These are phyloP conservation scores for Nansenia antarctica DNA, from an alignment of 2,113 vertebrate genomes.

Conservation along the genomic window DNA sequence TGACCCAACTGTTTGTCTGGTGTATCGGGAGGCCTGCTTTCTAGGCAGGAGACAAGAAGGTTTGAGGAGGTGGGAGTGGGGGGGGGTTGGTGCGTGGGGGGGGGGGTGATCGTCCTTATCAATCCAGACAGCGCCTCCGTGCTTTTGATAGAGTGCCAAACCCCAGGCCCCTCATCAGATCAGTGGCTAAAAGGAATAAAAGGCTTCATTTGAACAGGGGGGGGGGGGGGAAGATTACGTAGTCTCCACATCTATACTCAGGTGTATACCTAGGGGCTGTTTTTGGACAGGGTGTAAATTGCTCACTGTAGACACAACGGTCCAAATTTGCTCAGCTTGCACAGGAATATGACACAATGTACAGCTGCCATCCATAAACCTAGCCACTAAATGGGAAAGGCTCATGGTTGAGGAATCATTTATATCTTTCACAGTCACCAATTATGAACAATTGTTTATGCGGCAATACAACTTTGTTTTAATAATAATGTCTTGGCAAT, in stretches of 20 bases:
- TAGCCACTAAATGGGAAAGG: not conserved
- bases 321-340: too few species aligned
- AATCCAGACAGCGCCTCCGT: slow-evolving; percentile 39
- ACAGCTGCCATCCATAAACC: too few species aligned
- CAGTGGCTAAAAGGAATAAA: slow-evolving; percentile 75
- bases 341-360: too few species aligned
- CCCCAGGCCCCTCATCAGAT: slow-evolving; percentile 70
- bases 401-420: too few species aligned
- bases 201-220: slow-evolving; percentile 75
- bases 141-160: slow-evolving; percentile 72
- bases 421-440: not conserved
- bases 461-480: not conserved
- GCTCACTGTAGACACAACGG: not conserved
- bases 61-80: not conserved
- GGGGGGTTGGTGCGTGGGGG: slow-evolving; percentile 18
- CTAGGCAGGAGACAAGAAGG: not conserved
- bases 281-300: not conserved
- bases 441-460: not conserved
- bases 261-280: too few species aligned
- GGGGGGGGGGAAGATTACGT: too few species aligned
- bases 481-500: not conserved
- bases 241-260: slow-evolving; percentile 76
- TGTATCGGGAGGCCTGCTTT: not conserved
- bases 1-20: slow-evolving; percentile 33
- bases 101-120: slow-evolving; percentile 43